Percentiles rank a stretch among this genome's conserved stretches.
Conservation (phyloP, 2,888 invertebrate species). For the Dichetophora obliterata region DNA sequence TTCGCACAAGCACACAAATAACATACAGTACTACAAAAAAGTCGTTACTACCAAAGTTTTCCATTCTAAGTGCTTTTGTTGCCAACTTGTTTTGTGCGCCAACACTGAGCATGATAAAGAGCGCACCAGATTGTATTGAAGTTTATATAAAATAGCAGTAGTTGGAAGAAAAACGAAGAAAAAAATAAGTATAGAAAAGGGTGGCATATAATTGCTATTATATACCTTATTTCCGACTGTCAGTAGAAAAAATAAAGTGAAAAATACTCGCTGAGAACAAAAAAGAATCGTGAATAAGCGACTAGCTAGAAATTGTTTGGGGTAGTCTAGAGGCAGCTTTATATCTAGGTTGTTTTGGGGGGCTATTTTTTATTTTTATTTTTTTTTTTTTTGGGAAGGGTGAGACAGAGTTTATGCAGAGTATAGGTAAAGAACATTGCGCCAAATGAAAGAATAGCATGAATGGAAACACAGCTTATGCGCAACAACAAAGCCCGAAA, state of each 20-base stretch:
- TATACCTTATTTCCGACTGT: constrained; percentile 7
- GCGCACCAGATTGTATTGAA: background rate
- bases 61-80: constrained; percentile 24
- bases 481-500: constrained; percentile 60
- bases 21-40: constrained; percentile 4
- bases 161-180: background rate
- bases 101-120: background rate
- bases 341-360: background rate
- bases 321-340: no score
- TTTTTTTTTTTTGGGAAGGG: background rate
- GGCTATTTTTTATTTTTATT: background rate
- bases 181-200: background rate
- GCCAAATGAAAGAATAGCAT: constrained; percentile 23
- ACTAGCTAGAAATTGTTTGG: no score
- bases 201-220: constrained; percentile 28
- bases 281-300: background rate
- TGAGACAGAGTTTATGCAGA: background rate
- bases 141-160: background rate
- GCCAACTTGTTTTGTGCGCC: background rate
- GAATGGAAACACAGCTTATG: constrained; percentile 54
- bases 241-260: background rate
- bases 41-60: constrained; percentile 19
- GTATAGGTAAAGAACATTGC: background rate
- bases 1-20: background rate
- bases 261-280: background rate